phyloP scores from a whole-genome alignment of 2,888 invertebrate species.

The Sisyra terminalis region DNA sequence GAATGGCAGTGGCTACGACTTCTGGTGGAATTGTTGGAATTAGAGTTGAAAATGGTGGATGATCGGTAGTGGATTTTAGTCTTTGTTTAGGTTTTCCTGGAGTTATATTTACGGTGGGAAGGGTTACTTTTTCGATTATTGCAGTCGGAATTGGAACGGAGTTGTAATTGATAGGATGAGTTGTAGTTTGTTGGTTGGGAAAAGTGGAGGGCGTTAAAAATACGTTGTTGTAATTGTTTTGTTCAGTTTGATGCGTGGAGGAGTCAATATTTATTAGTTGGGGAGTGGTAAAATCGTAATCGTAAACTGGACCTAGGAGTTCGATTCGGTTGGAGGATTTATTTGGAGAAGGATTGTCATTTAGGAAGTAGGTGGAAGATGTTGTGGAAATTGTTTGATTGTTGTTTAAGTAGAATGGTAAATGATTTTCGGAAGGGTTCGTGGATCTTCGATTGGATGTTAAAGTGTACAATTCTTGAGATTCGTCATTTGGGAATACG shows the following conservation, averaged over 20 bases:
- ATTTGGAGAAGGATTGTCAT: too few species aligned
- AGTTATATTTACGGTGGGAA: conserved; percentile 2
- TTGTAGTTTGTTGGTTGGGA: conserved; percentile 6
- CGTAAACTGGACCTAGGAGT: too few species aligned
- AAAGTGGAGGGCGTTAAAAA: conserved; percentile 6
- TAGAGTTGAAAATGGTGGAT: background rate
- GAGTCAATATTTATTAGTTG: too few species aligned
- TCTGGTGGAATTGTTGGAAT: conserved; percentile 2
- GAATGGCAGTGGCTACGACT: conserved; percentile 1
- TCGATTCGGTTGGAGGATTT: too few species aligned
- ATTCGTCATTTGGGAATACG: background rate
- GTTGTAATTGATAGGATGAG: conserved; percentile 3
- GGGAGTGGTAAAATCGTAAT: too few species aligned
- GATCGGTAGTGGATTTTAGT: background rate
- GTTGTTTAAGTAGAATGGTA: too few species aligned
- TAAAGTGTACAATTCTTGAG: background rate
- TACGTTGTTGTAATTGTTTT: too few species aligned
- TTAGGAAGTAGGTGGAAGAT: too few species aligned
- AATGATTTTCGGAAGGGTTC: too few species aligned
- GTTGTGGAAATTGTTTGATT: too few species aligned
- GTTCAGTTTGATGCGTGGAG: too few species aligned
- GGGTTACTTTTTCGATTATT: background rate
- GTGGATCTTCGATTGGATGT: too few species aligned
- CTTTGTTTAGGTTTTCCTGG: background rate
- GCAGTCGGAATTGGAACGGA: conserved; percentile 3